Base-by-base conservation (phyloP, 2,113 vertebrate genomes). In the Petroica traversi region DNA sequence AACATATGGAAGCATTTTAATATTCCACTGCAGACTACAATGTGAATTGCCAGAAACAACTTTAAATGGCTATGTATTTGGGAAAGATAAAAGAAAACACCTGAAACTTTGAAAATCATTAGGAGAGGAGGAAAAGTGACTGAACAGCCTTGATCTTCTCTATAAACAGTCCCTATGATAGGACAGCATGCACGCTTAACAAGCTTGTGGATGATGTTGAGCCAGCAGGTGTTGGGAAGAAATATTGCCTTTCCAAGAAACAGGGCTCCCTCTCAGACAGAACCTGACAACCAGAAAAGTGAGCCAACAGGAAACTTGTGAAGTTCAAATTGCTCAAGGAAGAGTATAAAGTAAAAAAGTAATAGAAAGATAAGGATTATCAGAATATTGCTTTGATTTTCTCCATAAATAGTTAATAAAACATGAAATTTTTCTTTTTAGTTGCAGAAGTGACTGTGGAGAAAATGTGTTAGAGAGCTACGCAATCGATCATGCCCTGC, bases 181-280 rank as follows among this genome's bases (percentile, higher is more conserved):
- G 12, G 24, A 67, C 14, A 88, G 4, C 0, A 0, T 36, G 9
- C 31, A 71, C 0, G 0, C 11, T 64, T 15, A 58, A 36, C 24
- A 78, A 59, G 3, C 19, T 72, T 79, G 34, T 20, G 66, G 51
- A 57, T 68, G 54, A 64, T 8, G 2, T 28, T 48, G 36, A 66
- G 11, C 20, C 54, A 74, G 46, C 67, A 82, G 8, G 16, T 11
- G n/a, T n/a, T 76, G 19, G 17, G 58, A 43, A 66, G 19, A 0
- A 40, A 9, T 74, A 62, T n/a, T 81, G 7, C 14, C 46, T 64
- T 59, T 93, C 38, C 15, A 45, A 71, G 33, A 88, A 48, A 46
- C 8, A 51, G 11, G 22, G 19, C n/a, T 81, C 33, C 17, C 11
- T 14, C 78, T 84, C 36, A 29, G n/a, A 63, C 25, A 20, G 31